Conservation (phyloP, 2,797 vertebrate genomes). For the Australoheros facetus region DNA sequence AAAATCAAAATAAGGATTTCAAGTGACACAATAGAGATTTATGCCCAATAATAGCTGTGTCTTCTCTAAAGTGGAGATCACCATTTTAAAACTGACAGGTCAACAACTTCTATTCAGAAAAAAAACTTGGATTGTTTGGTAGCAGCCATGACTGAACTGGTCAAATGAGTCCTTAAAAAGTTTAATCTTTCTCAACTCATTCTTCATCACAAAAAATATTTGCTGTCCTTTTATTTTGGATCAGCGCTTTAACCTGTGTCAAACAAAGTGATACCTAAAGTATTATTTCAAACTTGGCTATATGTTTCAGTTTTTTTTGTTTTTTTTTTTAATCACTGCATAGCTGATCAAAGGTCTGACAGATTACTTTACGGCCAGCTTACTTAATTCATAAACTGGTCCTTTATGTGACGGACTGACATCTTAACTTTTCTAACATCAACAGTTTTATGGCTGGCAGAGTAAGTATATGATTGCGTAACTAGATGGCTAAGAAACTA, state of each 20-base stretch:
- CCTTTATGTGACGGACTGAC: background rate
- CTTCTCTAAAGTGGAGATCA: background rate
- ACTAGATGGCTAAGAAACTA: constrained; percentile 19
- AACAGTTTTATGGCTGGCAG: background rate
- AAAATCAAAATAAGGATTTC: background rate
- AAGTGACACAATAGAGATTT: background rate
- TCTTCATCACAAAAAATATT: background rate
- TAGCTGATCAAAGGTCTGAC: background rate
- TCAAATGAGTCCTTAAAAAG: background rate
- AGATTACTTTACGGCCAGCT: background rate
- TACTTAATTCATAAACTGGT: background rate
- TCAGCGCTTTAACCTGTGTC: background rate
- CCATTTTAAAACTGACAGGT: background rate
- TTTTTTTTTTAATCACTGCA: background rate
- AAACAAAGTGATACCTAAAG: background rate
- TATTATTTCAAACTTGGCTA: background rate
- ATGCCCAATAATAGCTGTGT: background rate
- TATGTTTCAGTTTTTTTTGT: background rate
- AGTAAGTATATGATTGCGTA: constrained; percentile 23
- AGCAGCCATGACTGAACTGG: background rate
- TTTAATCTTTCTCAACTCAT: background rate
- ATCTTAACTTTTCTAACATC: background rate
- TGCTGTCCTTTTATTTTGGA: background rate
- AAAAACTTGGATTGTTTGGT: background rate
- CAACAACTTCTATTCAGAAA: background rate